Evolutionary conservation across 2,888 invertebrate species (phyloP), one percentile per base, ranked within the genome.

Genomic region (Cenopis cana): DNA sequence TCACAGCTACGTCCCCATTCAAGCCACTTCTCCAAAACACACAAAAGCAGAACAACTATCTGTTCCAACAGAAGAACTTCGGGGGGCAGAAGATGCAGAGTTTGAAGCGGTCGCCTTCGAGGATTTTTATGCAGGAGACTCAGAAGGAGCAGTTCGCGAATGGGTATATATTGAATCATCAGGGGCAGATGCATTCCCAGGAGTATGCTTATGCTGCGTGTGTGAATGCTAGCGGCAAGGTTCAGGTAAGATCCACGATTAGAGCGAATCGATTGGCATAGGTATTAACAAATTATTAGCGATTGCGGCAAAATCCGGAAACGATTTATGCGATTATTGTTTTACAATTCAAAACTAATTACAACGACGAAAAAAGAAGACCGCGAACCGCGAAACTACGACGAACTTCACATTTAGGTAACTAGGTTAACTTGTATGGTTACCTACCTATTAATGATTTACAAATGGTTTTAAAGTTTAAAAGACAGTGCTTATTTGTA

Each of bases 1-100:
- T 95, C 54, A 93, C 94, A 0, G 93, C 94, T 1, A 85, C 91
- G 0, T 93, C 93, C 0, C 93, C 94, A 11, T 95, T 95, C 80
- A 94, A 95, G 80, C 94, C 95, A 0, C 82, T 95, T 0, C 85
- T 94, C 56, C 87, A 94, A 69, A 91, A 88, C 71, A 73, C 85
- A 9, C 93, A 89, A 71, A 93, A 94, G 73, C 84, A 84, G 29
- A 94, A 84, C 54, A 91, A 91, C 73, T 92, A 91, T 71, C 75
- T 92, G n/a, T 93, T 91, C 75, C 91, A 89, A 76, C 92, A 91
- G 78, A 94, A 94, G 0, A 85, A 81, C 60, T 92, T 82, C 71
- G 73, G 79, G 0, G 79, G 73, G 54, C 90, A 88, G 73, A 92
- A 92, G 71, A 75, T 76, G 5, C 74, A 87, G 64, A 82, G 79